Evolutionary conservation across 1,140 invertebrate genomes (phyloP), one percentile per base, ranked within the genome.

Genomic region (Nomia melanderi): DNA sequence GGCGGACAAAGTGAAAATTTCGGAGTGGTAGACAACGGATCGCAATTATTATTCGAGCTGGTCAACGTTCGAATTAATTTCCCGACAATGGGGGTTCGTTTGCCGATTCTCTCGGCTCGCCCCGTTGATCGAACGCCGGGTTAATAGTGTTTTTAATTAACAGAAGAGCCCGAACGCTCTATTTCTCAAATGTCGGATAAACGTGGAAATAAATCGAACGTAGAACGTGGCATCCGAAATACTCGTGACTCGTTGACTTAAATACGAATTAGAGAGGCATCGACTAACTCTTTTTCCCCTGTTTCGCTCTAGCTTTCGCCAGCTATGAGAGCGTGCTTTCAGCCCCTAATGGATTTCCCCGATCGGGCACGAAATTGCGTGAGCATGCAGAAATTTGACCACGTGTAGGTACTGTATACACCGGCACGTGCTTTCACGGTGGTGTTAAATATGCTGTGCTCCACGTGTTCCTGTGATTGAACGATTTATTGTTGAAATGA

Each of bases 211-310:
- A 50, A 50, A 50, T 50, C 47, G 47, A 7, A 50, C n/a, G n/a
- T n/a, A n/a, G 47, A 50, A 17, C 0, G 7, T 20, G 20, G 20
- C 5, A 17, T 17, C 14, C 20, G n/a, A 50, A 50, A 50, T 20
- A 23, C 47, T 50, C n/a, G 17, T 50, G 47, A 50, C 47, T 50
- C 47, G 47, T 50, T 50, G 47, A n/a, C 47, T 50, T 50, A 50
- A 50, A 50, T n/a, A 50, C 47, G 47, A 50, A 50, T 50, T 50
- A 50, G 47, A 50, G 47, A 50, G 47, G 20, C 47, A 50, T 50
- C 47, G 8, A 50, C 47, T 17, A 1, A 12, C 41, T 44, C 20
- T 44, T 41, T 44, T 44, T 44, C 41, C 1, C 41, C 12, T 5
- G 12, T 4, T 17, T 17, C 41, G 14, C 41, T 41, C 39, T 41